Percentiles rank a stretch among this genome's conserved stretches.
These are phyloP conservation scores for Dendrocincla fuliginosa DNA, from an alignment of 2,797 vertebrate species.

Conservation along the genomic window DNA sequence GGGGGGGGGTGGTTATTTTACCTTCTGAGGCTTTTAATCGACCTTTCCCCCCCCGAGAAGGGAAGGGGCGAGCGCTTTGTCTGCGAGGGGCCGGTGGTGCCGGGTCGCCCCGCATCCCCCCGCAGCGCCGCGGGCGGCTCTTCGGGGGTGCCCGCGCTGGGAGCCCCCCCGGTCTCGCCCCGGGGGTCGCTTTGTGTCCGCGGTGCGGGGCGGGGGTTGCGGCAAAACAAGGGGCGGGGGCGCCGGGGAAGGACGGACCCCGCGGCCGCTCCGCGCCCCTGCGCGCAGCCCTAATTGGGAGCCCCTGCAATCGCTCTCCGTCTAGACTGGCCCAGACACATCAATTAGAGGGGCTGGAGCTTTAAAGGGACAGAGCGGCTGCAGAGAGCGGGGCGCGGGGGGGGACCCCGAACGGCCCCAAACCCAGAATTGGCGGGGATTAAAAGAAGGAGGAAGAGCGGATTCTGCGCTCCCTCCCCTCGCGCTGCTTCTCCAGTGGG, in stretches of 20 bases:
- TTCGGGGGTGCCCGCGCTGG: too few relatives aligned
- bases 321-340: slow-evolving; percentile 78
- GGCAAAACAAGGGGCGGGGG: slow-evolving; percentile 16
- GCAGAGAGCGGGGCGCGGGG: slow-evolving; percentile 45
- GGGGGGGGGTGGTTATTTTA: background rate
- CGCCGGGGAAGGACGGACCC: background rate
- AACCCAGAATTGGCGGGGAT: background rate
- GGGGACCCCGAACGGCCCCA: background rate
- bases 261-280: background rate
- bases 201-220: background rate
- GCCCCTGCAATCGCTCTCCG: slow-evolving; percentile 71
- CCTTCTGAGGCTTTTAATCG: background rate
- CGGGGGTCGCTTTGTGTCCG: slow-evolving; percentile 2
- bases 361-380: slow-evolving; percentile 66
- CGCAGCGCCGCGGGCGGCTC: background rate
- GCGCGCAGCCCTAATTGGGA: slow-evolving; percentile 69
- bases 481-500: background rate
- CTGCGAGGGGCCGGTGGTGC: background rate
- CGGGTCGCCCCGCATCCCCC: background rate
- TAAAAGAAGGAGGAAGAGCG: background rate
- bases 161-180: background rate
- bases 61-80: slow-evolving; percentile 52
- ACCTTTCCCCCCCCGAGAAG: background rate
- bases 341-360: slow-evolving; percentile 68
- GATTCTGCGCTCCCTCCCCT: background rate